A percentile compares a stretch with the other conserved stretches of the same genome.
Conservation (phyloP, 35 echinoderm and acorn worm species). For the Heliocidaris erythrogramma region DNA sequence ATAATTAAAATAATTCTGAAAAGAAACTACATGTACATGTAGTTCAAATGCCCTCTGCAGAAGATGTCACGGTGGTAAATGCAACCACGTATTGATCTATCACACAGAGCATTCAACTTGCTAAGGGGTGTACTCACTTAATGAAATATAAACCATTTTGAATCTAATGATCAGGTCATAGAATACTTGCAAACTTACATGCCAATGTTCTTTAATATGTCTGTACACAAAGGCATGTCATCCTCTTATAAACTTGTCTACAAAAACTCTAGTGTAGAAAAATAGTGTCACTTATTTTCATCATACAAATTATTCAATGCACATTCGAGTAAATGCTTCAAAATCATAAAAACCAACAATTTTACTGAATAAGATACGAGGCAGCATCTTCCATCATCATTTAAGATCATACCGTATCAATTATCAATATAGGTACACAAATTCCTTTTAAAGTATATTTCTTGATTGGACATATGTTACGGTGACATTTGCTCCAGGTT, state of each 20-base stretch:
- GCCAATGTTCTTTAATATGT: background rate
- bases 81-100: background rate
- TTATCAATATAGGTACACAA: background rate
- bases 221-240: background rate
- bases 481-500: too few relatives aligned
- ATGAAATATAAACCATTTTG: background rate
- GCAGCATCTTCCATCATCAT: background rate
- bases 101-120: background rate
- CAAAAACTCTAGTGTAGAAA: background rate
- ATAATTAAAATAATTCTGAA: too few relatives aligned
- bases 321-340: background rate
- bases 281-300: background rate
- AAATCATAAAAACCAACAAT: background rate
- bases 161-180: background rate
- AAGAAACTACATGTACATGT: too few relatives aligned
- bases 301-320: background rate
- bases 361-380: background rate
- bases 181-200: background rate
- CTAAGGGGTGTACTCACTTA: background rate
- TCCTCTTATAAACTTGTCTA: background rate
- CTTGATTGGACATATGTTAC: too few relatives aligned
- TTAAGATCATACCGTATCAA: background rate
- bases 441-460: too few relatives aligned
- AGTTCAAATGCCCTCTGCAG: background rate
- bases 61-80: background rate